phyloP scores from a whole-genome alignment of 1,140 invertebrate genomes.

The Aphaenogaster rudis region DNA sequence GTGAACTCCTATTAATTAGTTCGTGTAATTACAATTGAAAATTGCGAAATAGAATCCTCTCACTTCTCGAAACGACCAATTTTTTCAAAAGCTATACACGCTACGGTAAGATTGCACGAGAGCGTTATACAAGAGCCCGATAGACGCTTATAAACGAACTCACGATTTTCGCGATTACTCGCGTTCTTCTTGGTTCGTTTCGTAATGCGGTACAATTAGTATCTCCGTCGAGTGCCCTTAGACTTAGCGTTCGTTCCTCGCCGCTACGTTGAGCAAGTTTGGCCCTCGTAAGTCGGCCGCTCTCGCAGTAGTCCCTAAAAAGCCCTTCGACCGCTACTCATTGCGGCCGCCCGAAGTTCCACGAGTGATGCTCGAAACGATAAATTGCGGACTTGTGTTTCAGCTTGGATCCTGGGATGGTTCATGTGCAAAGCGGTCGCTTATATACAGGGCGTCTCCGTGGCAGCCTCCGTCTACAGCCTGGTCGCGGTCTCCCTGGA shows the following conservation, averaged over 20 bases:
- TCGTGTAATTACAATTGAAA: slow-evolving; percentile 4
- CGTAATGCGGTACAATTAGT: slow-evolving; percentile 1
- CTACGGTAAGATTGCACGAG: not conserved
- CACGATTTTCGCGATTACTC: not conserved
- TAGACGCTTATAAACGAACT: not conserved
- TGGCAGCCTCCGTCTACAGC: slow-evolving; percentile 97
- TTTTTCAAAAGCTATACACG: not conserved
- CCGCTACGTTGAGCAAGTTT: slow-evolving; percentile 2
- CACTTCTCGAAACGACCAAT: not conserved
- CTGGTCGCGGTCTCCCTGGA: slow-evolving; percentile 97
- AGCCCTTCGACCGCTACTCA: slow-evolving; percentile 16
- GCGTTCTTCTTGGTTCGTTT: not conserved
- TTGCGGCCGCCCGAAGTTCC: not conserved
- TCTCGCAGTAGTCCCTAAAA: slow-evolving; percentile 29
- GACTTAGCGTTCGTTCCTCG: not conserved
- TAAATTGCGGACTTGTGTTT: slow-evolving; percentile 83
- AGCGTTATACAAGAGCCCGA: not conserved
- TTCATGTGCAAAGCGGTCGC: slow-evolving; percentile 98
- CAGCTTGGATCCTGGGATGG: slow-evolving; percentile 97
- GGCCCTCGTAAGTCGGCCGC: slow-evolving; percentile 2
- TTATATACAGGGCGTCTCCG: slow-evolving; percentile 97
- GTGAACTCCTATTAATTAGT: not conserved
- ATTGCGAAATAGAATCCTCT: not conserved
- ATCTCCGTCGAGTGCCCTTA: slow-evolving; percentile 14
- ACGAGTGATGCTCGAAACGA: slow-evolving; percentile 19